Percentiles rank a stretch among this genome's conserved stretches.
These are phyloP conservation scores for Acronicta alni DNA, from an alignment of 2,888 invertebrate genomes.

Conservation along the genomic window DNA sequence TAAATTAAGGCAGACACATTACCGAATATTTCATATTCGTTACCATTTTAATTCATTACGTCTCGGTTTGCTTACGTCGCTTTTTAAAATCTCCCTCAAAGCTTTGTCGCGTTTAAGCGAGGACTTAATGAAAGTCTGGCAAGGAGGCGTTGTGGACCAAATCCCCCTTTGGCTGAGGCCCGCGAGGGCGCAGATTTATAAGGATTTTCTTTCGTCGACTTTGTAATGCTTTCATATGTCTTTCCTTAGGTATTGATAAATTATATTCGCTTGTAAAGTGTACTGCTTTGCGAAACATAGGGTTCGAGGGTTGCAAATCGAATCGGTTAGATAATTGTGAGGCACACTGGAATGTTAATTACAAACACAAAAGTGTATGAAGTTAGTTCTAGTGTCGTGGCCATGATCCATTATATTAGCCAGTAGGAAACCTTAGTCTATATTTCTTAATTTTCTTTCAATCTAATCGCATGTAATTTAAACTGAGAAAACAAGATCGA, in stretches of 20 bases:
- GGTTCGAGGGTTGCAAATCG: constrained; percentile 24
- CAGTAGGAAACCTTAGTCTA: too few species aligned
- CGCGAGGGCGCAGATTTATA: constrained; percentile 70
- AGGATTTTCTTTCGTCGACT: constrained; percentile 68
- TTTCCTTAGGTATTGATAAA: constrained; percentile 54
- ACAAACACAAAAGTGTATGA: too few species aligned
- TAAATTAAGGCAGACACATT: constrained; percentile 30
- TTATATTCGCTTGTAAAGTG: constrained; percentile 50
- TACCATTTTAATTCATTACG: constrained; percentile 45
- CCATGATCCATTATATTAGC: too few species aligned
- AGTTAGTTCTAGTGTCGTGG: too few species aligned
- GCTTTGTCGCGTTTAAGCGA: constrained; percentile 74
- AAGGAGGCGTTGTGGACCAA: constrained; percentile 67
- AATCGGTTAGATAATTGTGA: not conserved
- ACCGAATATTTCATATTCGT: constrained; percentile 18
- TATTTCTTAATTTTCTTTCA: too few species aligned
- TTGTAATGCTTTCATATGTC: constrained; percentile 70
- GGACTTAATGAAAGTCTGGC: constrained; percentile 79
- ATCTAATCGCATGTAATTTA: too few species aligned
- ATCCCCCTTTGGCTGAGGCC: constrained; percentile 66
- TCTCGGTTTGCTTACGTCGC: constrained; percentile 48
- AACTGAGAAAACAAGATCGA: too few species aligned
- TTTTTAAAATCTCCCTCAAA: constrained; percentile 57
- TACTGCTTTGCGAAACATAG: constrained; percentile 2
- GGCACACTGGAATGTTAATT: too few species aligned